phyloP scores from a whole-genome alignment of 2,888 invertebrate genomes.

The Tetramorium bicarinatum region DNA sequence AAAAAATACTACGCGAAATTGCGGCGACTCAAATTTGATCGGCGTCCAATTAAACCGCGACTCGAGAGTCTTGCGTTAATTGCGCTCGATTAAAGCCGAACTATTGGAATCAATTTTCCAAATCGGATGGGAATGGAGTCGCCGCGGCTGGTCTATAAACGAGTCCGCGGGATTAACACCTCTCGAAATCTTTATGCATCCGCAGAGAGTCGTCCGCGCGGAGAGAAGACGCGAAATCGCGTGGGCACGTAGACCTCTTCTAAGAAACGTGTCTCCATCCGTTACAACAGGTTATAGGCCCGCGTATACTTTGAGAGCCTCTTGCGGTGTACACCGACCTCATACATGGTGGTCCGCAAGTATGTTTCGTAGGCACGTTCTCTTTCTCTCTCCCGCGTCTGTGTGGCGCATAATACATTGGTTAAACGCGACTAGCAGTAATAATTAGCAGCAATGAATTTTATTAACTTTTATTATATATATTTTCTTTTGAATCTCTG shows the following conservation, averaged over 20 bases:
- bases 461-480: not conserved
- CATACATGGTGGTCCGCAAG: conserved; percentile 42
- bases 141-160: not conserved
- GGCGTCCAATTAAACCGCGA: not conserved
- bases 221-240: conserved; percentile 42
- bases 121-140: not conserved
- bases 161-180: not conserved
- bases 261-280: conserved; percentile 63
- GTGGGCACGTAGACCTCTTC: conserved; percentile 59
- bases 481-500: not conserved
- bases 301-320: conserved; percentile 64
- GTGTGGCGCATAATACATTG: not conserved
- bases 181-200: not conserved
- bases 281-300: conserved; percentile 77
- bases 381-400: not conserved
- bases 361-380: not conserved
- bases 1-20: not conserved
- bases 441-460: not conserved
- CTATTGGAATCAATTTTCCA: not conserved
- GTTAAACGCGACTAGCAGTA: not conserved
- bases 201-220: not conserved
- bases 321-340: conserved; percentile 18
- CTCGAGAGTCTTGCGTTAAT: not conserved
- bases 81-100: not conserved
- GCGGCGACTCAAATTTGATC: conserved; percentile 14